Conservation (phyloP, 2,888 invertebrate genomes). For the Drosophila picticornis region DNA sequence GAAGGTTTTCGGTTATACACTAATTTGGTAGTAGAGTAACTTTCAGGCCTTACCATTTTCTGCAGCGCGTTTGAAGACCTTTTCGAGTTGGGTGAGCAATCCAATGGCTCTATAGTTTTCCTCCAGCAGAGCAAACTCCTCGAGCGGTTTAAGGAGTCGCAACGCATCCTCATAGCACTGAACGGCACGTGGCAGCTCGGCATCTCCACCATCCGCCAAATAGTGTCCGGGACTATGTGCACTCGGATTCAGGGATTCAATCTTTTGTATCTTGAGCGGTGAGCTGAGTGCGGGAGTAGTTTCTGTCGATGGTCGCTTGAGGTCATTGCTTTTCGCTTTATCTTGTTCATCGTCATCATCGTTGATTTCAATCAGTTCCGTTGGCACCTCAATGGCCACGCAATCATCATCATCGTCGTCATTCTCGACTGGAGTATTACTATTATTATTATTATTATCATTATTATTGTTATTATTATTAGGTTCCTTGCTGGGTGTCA, state of each 20-base stretch:
- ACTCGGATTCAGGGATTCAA: constrained; percentile 52
- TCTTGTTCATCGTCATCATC: constrained; percentile 57
- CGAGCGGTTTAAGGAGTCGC: constrained; percentile 79
- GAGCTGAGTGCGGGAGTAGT: neutral
- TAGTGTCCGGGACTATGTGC: constrained; percentile 52
- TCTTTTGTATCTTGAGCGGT: constrained; percentile 73
- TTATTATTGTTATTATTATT: constrained; percentile 3
- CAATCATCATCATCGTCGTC: constrained; percentile 55
- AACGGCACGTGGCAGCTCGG: constrained; percentile 64
- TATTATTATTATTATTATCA: constrained; percentile 5
- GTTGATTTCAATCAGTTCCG: constrained; percentile 58
- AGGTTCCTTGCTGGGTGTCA: neutral
- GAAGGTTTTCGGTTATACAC: neutral
- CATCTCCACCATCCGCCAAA: constrained; percentile 55
- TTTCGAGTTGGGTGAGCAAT: constrained; percentile 80
- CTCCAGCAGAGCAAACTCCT: constrained; percentile 81
- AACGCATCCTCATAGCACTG: constrained; percentile 78
- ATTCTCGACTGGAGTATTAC: neutral
- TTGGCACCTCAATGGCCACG: constrained; percentile 51
- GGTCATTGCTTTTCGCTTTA: constrained; percentile 1
- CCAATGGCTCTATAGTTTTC: constrained; percentile 84
- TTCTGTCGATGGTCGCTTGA: constrained; percentile 22
- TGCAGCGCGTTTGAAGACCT: constrained; percentile 71
- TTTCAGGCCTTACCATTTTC: constrained; percentile 3
- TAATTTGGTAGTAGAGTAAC: neutral